These are phyloP conservation scores for Eulithis testata DNA, from an alignment of 2,888 invertebrate species.

Conservation along the genomic window DNA sequence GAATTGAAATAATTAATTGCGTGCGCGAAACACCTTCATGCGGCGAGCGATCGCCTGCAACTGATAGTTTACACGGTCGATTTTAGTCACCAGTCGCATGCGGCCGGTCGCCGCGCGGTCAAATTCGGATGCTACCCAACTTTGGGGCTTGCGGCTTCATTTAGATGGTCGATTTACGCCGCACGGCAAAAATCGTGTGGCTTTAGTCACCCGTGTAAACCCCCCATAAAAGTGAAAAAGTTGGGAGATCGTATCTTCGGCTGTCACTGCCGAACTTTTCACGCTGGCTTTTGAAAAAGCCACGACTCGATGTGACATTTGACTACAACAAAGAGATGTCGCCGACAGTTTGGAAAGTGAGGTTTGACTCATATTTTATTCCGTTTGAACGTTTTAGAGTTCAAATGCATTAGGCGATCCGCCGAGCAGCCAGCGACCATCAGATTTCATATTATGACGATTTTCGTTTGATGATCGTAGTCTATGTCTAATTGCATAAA, in stretches of 20 bases:
- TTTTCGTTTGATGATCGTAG: background rate
- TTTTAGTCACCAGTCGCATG: constrained; percentile 62
- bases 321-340: constrained; percentile 9
- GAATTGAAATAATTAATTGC: constrained; percentile 28
- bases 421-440: background rate
- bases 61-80: constrained; percentile 19
- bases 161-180: constrained; percentile 25
- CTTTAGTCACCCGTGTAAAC: constrained; percentile 49
- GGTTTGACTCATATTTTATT: background rate
- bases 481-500: background rate
- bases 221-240: constrained; percentile 34
- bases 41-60: constrained; percentile 19
- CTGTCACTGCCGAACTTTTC: constrained; percentile 31
- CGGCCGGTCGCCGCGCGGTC: constrained; percentile 50
- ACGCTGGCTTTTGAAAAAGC: constrained; percentile 8
- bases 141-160: constrained; percentile 53
- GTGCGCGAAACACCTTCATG: constrained; percentile 37
- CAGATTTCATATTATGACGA: background rate
- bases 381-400: background rate
- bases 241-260: constrained; percentile 30
- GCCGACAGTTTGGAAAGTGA: constrained; percentile 1
- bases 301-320: constrained; percentile 12
- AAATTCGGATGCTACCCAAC: constrained; percentile 44
- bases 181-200: constrained; percentile 41
- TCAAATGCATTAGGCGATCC: background rate